These are phyloP conservation scores for Apis dorsata DNA, from an alignment of 1,140 invertebrate species.

Conservation along the genomic window DNA sequence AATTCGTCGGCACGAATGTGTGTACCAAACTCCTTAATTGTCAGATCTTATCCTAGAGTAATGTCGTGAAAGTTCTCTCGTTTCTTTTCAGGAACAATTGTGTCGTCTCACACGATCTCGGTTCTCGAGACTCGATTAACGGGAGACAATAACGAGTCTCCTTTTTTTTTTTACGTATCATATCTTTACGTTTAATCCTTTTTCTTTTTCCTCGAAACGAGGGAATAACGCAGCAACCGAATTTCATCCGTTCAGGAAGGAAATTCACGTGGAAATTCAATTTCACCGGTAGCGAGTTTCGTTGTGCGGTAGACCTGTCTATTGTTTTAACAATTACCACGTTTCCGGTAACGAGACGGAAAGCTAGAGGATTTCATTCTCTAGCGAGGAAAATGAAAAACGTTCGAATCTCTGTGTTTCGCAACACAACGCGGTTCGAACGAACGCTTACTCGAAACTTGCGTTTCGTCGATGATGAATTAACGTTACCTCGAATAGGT, in stretches of 20 bases:
- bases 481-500: conserved; percentile 5
- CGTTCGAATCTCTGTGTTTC: not conserved
- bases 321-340: conserved; percentile 64
- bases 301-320: conserved; percentile 18
- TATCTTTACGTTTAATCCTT: not conserved
- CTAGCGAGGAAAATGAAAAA: conserved; percentile 31
- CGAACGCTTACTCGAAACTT: conserved; percentile 13
- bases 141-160: not conserved
- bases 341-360: conserved; percentile 35
- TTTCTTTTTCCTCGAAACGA: conserved; percentile 17
- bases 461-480: conserved; percentile 22
- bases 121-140: not conserved
- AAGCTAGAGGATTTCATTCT: not conserved
- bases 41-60: not conserved
- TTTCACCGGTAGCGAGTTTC: conserved; percentile 43
- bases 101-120: too few relatives aligned
- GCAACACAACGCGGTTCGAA: not conserved
- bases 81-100: conserved; percentile 1
- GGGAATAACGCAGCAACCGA: conserved; percentile 19
- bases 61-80: not conserved
- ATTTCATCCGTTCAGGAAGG: conserved; percentile 19
- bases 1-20: not conserved
- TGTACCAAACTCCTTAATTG: not conserved
- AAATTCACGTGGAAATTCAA: conserved; percentile 48
- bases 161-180: not conserved